phyloP scores from a whole-genome alignment of 2,113 vertebrate species.

The Regulus satrapa region DNA sequence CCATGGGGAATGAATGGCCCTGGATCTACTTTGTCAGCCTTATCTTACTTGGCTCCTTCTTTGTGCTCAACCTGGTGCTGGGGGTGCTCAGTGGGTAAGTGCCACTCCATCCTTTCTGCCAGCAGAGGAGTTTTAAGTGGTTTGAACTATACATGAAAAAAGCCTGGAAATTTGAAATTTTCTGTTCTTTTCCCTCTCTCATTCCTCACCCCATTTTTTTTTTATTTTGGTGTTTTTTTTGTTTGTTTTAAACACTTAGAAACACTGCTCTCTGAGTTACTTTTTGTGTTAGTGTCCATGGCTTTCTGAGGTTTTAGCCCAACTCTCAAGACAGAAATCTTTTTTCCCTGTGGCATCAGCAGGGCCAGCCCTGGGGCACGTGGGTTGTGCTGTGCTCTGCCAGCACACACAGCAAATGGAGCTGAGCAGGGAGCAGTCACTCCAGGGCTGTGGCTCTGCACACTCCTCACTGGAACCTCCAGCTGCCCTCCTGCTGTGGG shows the following conservation, averaged over 20 bases:
- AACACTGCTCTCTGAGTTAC: background rate
- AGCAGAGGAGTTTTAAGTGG: background rate
- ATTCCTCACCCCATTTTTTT: background rate
- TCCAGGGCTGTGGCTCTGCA: background rate
- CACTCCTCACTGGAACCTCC: background rate
- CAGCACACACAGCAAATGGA: background rate
- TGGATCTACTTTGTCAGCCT: conserved; percentile 96
- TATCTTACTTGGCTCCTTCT: conserved; percentile 94
- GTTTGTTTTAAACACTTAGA: background rate
- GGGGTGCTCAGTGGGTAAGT: conserved; percentile 95
- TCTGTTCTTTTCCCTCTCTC: background rate
- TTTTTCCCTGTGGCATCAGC: background rate
- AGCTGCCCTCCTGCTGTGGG: background rate
- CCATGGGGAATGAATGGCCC: conserved; percentile 95
- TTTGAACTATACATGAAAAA: background rate
- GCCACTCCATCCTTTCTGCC: background rate
- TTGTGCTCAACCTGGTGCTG: conserved; percentile 94
- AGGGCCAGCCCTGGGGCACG: background rate
- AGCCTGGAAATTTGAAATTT: background rate
- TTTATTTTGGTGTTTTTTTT: background rate
- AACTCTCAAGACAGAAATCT: background rate
- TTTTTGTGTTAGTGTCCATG: background rate
- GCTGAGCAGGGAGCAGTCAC: background rate
- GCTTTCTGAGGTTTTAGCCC: background rate
- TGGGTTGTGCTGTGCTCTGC: background rate